Evolutionary conservation across 2,797 vertebrate genomes (phyloP), one percentile per base, ranked within the genome.

Genomic region (Helostoma temminkii): DNA sequence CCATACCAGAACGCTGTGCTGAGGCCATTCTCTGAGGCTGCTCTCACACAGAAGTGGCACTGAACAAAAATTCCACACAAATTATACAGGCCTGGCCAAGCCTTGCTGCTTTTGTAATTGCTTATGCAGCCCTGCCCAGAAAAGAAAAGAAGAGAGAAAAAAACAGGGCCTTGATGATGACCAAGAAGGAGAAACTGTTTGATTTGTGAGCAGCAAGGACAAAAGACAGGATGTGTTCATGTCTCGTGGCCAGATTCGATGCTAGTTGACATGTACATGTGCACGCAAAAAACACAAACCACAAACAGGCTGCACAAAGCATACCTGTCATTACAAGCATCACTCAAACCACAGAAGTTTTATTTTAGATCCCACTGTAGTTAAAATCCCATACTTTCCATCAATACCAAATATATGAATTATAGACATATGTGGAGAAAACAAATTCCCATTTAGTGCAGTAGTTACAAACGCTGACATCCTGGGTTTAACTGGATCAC

Each of bases 41-140:
- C 63, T 58, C 66, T 80, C 79, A 75, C 74, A 81, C 66, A 66
- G 61, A 85, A 70, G 71, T 36, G 12, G 28, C 79, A 46, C 73
- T 26, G 63, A 78, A 63, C 63, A 68, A 62, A 86, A 84, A 91
- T 86, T 92, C 84, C 85, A 77, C 81, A 89, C 82, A 91, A 92
- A 90, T 88, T 83, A 82, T 62, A 87, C 78, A 72, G 85, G 67
- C 66, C 48, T 42, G 77, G 83, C 81, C 78, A 47, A 77, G 71
- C 81, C 78, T 78, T 60, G 52, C 66, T 85, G 86, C 83, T 71
- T 83, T 75, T 87, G 88, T 86, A 88, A 90, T 76, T 86, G 77
- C 65, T 60, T 64, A 71, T 24, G 32, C 73, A 28, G 77, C 81
- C 76, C 77, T 65, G 81, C 77, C 85, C 74, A 69, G 75, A 76